Evolutionary conservation across 1,140 invertebrate genomes (phyloP).

Genomic region (Neotoxoptera formosana): DNA sequence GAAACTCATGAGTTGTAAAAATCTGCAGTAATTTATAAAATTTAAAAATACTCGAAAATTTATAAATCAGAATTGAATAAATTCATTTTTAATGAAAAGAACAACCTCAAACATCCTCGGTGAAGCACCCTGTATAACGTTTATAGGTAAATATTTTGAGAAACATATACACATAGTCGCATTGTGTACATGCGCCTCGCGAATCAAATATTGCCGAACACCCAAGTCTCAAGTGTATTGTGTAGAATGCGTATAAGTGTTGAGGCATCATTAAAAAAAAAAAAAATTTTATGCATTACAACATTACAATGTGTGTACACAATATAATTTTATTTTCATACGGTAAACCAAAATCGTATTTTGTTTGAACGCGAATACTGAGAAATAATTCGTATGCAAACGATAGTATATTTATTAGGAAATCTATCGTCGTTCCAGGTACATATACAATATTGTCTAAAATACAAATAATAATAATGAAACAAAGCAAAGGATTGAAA

Average conservation of each 20-base stretch:
- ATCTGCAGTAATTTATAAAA: not conserved
- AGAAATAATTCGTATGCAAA: conserved; percentile 1
- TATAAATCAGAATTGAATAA: not conserved
- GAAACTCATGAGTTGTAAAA: no score
- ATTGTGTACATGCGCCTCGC: not conserved
- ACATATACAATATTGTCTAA: not conserved
- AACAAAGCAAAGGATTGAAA: not conserved
- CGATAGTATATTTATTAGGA: not conserved
- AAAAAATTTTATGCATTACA: not conserved
- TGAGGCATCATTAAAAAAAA: not conserved
- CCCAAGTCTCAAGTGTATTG: no score
- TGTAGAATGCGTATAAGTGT: no score
- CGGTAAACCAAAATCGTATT: not conserved
- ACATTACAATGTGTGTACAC: not conserved
- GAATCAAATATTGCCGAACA: no score
- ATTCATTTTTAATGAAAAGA: no score
- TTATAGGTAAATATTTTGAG: not conserved
- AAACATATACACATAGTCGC: not conserved
- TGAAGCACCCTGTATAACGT: not conserved
- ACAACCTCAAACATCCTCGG: no score
- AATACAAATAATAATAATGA: no score
- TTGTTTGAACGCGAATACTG: not conserved
- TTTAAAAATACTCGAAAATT: not conserved
- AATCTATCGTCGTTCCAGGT: not conserved
- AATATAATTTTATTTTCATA: not conserved